A percentile compares a stretch with the other conserved stretches of the same genome.
Evolutionary conservation across 2,113 vertebrate genomes (phyloP).

Genomic region (Gallinago media): DNA sequence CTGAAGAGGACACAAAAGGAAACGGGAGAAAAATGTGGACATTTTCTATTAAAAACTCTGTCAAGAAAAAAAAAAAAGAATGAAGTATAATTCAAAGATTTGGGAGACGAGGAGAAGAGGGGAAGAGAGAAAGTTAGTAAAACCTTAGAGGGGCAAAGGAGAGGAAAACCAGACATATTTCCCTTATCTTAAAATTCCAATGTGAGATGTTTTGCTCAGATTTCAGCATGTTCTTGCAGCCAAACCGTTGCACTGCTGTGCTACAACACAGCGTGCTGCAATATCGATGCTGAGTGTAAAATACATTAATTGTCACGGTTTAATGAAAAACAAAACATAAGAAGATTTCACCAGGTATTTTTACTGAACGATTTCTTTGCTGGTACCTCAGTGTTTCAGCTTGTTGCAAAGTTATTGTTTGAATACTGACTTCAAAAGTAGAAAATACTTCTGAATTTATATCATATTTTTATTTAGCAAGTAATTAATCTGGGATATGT

Average conservation of each 20-base stretch:
- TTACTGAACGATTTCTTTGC: background rate
- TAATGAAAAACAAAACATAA: background rate
- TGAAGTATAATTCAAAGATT: background rate
- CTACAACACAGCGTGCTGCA: background rate
- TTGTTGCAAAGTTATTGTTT: background rate
- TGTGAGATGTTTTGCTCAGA: background rate
- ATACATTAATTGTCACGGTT: background rate
- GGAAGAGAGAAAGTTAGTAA: background rate
- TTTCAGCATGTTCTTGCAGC: background rate
- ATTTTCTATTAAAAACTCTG: background rate
- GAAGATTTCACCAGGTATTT: background rate
- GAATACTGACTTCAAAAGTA: background rate
- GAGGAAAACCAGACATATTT: background rate
- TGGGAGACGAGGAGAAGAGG: background rate
- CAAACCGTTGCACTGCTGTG: background rate
- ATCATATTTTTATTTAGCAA: background rate
- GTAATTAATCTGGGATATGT: background rate
- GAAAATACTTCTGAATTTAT: background rate
- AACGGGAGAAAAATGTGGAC: background rate
- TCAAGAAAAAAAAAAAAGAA: background rate
- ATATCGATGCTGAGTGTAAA: background rate
- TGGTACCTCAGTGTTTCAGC: background rate
- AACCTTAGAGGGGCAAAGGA: background rate
- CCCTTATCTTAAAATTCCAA: background rate
- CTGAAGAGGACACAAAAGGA: background rate